These are phyloP conservation scores for Meda fulgida DNA, from an alignment of 2,797 vertebrate genomes.

Conservation along the genomic window DNA sequence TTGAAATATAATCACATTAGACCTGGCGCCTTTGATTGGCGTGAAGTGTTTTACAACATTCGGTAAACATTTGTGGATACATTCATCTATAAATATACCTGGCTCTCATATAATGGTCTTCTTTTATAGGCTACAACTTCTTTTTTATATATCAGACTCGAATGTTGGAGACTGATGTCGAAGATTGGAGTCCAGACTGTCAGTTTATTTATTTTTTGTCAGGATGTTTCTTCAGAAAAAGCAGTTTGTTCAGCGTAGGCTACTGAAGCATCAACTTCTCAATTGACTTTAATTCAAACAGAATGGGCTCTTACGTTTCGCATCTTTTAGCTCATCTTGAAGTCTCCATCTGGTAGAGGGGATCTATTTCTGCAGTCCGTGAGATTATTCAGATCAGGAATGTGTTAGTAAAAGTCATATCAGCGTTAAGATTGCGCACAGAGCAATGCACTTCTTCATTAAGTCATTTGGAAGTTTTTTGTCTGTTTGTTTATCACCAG, in stretches of 20 bases:
- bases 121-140: not conserved
- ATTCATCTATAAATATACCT: not conserved
- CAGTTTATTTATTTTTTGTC: not conserved
- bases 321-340: not conserved
- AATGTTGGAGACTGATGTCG: not conserved
- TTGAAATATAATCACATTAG: not conserved
- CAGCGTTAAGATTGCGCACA: conserved; percentile 49
- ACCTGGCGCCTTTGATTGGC: not conserved
- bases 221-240: not conserved
- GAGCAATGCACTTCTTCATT: not conserved
- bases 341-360: conserved; percentile 8
- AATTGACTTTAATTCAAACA: not conserved
- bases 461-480: not conserved
- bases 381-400: conserved; percentile 18
- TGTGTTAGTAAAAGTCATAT: conserved; percentile 43
- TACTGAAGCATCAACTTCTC: not conserved
- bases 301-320: not conserved
- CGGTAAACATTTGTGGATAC: not conserved
- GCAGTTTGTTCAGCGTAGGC: not conserved
- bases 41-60: not conserved
- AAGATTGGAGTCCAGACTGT: not conserved
- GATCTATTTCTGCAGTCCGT: conserved; percentile 48
- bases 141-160: not conserved
- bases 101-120: not conserved
- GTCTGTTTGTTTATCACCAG: not conserved